Evolutionary conservation across 1,140 invertebrate species (phyloP).

Genomic region (Drosophila sp.): DNA sequence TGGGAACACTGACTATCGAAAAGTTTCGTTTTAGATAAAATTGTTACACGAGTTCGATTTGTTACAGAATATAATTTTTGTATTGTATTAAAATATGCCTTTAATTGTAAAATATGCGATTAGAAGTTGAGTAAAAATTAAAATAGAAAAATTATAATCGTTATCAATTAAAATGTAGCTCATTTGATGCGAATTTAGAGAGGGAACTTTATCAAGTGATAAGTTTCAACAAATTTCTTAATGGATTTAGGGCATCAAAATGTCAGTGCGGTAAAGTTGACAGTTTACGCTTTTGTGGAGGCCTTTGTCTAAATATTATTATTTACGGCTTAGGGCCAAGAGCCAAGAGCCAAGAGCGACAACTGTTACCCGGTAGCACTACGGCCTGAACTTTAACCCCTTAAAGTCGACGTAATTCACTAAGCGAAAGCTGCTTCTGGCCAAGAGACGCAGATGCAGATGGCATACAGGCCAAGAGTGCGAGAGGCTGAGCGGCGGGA

Average conservation of each 20-base stretch:
- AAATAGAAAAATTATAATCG: neutral
- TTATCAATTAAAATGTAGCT: slow-evolving; percentile 10
- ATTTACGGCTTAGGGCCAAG: slow-evolving; percentile 80
- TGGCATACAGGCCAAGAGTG: slow-evolving; percentile 2
- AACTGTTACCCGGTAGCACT: slow-evolving; percentile 71
- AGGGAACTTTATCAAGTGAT: slow-evolving; percentile 22
- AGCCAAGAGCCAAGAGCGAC: slow-evolving; percentile 72
- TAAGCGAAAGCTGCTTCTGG: slow-evolving; percentile 67
- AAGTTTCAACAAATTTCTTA: slow-evolving; percentile 33
- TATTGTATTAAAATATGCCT: no score
- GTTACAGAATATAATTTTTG: neutral
- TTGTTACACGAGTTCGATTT: slow-evolving; percentile 6
- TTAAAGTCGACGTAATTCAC: slow-evolving; percentile 80
- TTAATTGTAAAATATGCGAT: no score
- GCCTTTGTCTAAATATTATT: slow-evolving; percentile 78
- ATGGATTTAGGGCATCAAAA: slow-evolving; percentile 47
- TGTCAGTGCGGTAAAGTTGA: slow-evolving; percentile 42
- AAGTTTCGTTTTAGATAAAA: slow-evolving; percentile 13
- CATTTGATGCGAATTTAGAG: neutral
- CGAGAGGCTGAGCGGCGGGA: neutral
- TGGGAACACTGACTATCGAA: slow-evolving; percentile 24
- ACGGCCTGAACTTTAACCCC: slow-evolving; percentile 76
- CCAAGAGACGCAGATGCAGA: slow-evolving; percentile 44
- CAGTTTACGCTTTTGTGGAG: slow-evolving; percentile 27
- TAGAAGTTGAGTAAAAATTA: neutral